Evolutionary conservation across 1,140 invertebrate species (phyloP), one percentile per base, ranked within the genome.

Genomic region (Mercenaria mercenaria): DNA sequence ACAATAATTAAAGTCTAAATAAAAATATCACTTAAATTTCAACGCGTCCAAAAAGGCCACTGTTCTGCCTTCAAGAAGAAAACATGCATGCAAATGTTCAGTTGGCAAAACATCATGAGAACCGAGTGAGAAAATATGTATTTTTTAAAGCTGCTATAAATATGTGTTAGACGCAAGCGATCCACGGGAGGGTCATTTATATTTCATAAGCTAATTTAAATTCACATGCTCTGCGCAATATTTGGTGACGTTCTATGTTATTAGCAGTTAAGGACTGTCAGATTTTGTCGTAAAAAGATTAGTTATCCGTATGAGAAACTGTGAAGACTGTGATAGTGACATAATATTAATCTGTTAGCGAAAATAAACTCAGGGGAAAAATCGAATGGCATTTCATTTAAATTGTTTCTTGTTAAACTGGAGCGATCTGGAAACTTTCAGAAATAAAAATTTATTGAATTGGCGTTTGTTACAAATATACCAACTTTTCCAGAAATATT

Each of bases 191-290:
- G 67, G 37, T 72, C 67, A 72, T 72, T 72, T 72, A 72, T 39
- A 72, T 72, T 72, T 72, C 39, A 72, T 72, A 72, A 72, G 67
- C 67, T 41, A 29, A 72, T 72, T 72, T 39, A 32, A 72, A 72
- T 72, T 37, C 67, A 72, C 67, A 72, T 39, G 37, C 67, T 39
- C 67, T 4, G 34, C 8, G 37, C 32, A 15, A 59, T 10, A 15
- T 37, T 67, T 67, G 61, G 32, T 67, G 67, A 41, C 34, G 15
- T 23, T 4, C 26, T n/a, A 72, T 37, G 15, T 72, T 72, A 64
- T 64, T 64, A 26, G n/a, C 59, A 64, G 59, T 29, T 29, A 29
- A 6, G 23, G 26, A n/a, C 59, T 64, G 59, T 64, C 59, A 64
- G 29, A 64, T 29, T n/a, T 29, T 10, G 6, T 20, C 4, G 15